A percentile compares a stretch with the other conserved stretches of the same genome.
These are phyloP conservation scores for Leucopsar rothschildi DNA, from an alignment of 2,113 vertebrate genomes.

Conservation along the genomic window DNA sequence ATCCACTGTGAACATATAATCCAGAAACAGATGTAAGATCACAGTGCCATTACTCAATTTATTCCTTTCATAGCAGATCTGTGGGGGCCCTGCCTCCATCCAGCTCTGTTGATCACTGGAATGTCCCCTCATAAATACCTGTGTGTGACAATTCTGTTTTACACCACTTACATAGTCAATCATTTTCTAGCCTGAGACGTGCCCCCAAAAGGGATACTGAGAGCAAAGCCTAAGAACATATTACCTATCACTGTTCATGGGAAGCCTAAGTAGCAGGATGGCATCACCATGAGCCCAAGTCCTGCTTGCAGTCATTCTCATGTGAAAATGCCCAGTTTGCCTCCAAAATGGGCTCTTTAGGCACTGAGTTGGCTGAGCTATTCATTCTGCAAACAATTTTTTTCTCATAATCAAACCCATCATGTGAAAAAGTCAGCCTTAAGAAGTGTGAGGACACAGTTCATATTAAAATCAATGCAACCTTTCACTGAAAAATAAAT, in stretches of 20 bases:
- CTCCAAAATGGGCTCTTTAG: not conserved
- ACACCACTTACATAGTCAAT: not conserved
- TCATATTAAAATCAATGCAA: slow-evolving; percentile 25
- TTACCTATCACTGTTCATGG: not conserved
- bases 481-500: slow-evolving; percentile 34
- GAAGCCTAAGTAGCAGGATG: not conserved
- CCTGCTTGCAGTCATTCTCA: not conserved
- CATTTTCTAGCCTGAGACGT: not conserved
- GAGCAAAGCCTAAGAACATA: not conserved
- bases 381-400: not conserved
- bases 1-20: not conserved
- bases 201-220: not conserved
- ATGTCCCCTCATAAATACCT: not conserved
- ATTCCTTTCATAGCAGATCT: not conserved
- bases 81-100: not conserved
- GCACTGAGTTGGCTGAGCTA: not conserved
- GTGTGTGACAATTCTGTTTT: not conserved
- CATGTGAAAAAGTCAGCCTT: not conserved
- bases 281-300: not conserved
- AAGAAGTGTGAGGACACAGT: not conserved
- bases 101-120: not conserved
- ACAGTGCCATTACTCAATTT: not conserved
- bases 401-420: not conserved
- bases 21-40: not conserved
- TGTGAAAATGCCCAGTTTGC: not conserved